These are phyloP conservation scores for Orthosia cruda DNA, from an alignment of 2,888 invertebrate genomes.

Conservation along the genomic window DNA sequence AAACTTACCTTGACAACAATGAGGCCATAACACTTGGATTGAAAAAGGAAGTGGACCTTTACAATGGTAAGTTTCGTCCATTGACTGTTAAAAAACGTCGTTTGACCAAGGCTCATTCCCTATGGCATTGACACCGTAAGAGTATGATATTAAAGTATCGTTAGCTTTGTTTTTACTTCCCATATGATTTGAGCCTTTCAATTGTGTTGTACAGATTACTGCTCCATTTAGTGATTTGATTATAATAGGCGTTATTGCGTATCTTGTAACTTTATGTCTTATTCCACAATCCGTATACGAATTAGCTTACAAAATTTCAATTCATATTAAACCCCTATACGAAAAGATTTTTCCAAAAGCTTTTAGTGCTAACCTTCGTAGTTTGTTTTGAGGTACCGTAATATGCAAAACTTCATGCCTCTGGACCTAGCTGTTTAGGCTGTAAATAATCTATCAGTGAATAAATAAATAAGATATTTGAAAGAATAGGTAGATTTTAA, in stretches of 20 bases:
- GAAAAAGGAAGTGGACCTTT: slow-evolving; percentile 83
- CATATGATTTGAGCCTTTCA: slow-evolving; percentile 44
- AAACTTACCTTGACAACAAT: slow-evolving; percentile 86
- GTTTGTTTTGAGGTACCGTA: not conserved
- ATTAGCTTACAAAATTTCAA: not conserved
- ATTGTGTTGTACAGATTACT: slow-evolving; percentile 43
- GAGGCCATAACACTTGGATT: slow-evolving; percentile 75
- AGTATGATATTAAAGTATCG: slow-evolving; percentile 60
- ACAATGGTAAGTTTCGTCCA: slow-evolving; percentile 79
- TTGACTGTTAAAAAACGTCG: slow-evolving; percentile 77
- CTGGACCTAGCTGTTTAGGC: too few relatives aligned
- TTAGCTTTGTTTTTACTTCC: slow-evolving; percentile 53
- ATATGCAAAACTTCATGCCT: not conserved
- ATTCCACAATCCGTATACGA: too few relatives aligned
- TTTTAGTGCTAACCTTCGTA: not conserved
- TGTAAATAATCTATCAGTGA: too few relatives aligned
- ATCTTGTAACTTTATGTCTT: not conserved
- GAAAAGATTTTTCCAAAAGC: not conserved
- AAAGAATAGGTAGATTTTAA: too few relatives aligned
- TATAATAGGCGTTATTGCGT: slow-evolving; percentile 31
- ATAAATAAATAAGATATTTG: too few relatives aligned
- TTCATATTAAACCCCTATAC: not conserved
- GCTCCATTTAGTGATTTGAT: slow-evolving; percentile 31
- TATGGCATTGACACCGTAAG: slow-evolving; percentile 59
- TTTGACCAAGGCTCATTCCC: slow-evolving; percentile 69